Base-by-base conservation (phyloP, 2,888 invertebrate genomes). In the Chorisops tibialis region DNA sequence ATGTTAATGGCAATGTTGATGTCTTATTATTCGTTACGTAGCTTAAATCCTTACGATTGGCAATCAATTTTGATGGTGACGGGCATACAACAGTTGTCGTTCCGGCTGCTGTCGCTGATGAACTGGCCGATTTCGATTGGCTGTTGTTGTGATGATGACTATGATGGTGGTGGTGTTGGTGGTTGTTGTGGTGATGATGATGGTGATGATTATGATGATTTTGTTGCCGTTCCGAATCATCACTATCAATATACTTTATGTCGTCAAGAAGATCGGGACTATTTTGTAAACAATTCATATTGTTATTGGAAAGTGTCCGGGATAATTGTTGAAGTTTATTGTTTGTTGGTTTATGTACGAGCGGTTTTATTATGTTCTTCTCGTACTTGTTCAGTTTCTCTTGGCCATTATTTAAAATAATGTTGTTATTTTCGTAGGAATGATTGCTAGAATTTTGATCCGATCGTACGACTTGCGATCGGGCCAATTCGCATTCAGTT, bases 401-500 rank as follows among this genome's bases (percentile, higher is more conserved):
- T 5, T 22, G 18, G 16, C 22, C 38, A 39, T 52, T 56, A 35
- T 47, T 22, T 24, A 51, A 14, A 19, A 41, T 5, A 14, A n/a
- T 37, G 35, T 47, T 52, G 37, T 54, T 64, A 22, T 19, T 48
- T 11, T 49, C 43, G 14, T 37, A 61, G 39, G 49, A 63, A 39
- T 35, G 48, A 60, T 58, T 60, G 41, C 12, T 47, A 54, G 52
- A 50, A 49, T 52, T 63, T 43, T 63, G 61, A 21, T 24, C 30
- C 22, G 59, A 21, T 49, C 65, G 63, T 37, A 66, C 67, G 47
- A 78, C 72, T 68, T 75, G 77, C n/a, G 74, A 74, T 61, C 75
- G 73, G 6, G 78, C 78, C 67, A 77, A 67, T 61, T 76, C 76
- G 67, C 75, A 78, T 67, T 78, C 78, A 59, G 70, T 73, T 67